Evolutionary conservation across 1,140 invertebrate species (phyloP), one percentile per base, ranked within the genome.

Genomic region (Eubasilissa regina): DNA sequence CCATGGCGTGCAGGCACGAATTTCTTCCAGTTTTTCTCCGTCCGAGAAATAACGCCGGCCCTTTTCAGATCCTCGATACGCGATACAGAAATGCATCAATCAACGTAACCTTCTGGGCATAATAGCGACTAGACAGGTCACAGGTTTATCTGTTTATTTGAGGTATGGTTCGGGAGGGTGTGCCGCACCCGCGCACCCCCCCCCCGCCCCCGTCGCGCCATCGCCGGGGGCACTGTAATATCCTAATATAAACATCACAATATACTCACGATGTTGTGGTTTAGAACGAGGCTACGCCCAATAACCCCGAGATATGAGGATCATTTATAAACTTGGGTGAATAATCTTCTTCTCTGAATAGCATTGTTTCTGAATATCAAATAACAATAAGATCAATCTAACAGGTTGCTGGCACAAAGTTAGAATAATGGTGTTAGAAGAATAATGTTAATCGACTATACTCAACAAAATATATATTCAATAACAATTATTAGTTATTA

Each of bases 71-170:
- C 64, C 68, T 60, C 60, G 17, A 25, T 19, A 12, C 45, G 35
- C 56, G 81, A 82, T 82, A 82, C 17, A 75, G 56, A 56, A 79
- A 82, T 79, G 78, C 81, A 82, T 82, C 81, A 82, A 82, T 82
- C 81, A 82, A 79, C 58, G 55, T 74, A 77, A 68, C 77, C 81
- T 78, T 53, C 72, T 66, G 78, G 80, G 80, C 77, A 81, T 76
- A 78, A 81, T 78, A 72, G 80, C 70, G 47, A 35, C 70, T 53
- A 77, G 73, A 64, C 53, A 77, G 80, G 70, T 64, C 60, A 55
- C 76, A 81, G 77, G 70, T 78, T 81, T 78, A 78, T 81, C 80
- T 81, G 80, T 77, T 72, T 79, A 77, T 75, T 79, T 79, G 75
- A 75, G 75, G 73, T 75, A 25, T 35, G 53, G 11, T 12, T 51